A percentile compares a stretch with the other conserved stretches of the same genome.
phyloP scores from a whole-genome alignment of 2,888 invertebrate species.

The Acanthococcus lagerstroemiae region DNA sequence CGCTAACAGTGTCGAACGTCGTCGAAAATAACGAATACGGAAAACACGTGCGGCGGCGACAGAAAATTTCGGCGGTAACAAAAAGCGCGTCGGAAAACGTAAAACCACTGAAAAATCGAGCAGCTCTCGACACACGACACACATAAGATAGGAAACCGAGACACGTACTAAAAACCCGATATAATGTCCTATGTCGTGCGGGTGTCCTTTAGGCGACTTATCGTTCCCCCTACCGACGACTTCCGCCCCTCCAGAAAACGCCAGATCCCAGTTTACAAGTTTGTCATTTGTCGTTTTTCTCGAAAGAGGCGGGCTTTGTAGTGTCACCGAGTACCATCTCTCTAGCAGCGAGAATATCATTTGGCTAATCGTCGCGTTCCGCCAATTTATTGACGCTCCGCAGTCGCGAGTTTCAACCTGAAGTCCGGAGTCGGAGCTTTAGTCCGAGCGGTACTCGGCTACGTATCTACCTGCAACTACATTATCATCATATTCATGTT shows the following conservation, averaged over 20 bases:
- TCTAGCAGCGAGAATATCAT: constrained; percentile 13
- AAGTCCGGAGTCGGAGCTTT: too few species aligned
- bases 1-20: not conserved
- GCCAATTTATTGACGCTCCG: not conserved
- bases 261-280: not conserved
- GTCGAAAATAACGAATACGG: not conserved
- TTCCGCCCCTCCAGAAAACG: constrained; percentile 2
- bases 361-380: constrained; percentile 12
- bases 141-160: constrained; percentile 14
- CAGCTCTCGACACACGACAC: constrained; percentile 11
- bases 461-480: too few species aligned
- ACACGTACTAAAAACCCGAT: constrained; percentile 27
- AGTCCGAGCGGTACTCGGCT: too few species aligned
- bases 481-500: too few species aligned
- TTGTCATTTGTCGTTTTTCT: constrained; percentile 27
- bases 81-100: constrained; percentile 3
- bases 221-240: constrained; percentile 6
- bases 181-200: constrained; percentile 23
- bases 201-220: constrained; percentile 26
- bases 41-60: not conserved
- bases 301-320: constrained; percentile 18
- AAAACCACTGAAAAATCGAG: constrained; percentile 8
- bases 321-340: constrained; percentile 26
- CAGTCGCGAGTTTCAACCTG: too few species aligned
- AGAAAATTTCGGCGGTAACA: not conserved